Evolutionary conservation across 2,888 invertebrate genomes (phyloP).

Genomic region (Autographa pulchrina): DNA sequence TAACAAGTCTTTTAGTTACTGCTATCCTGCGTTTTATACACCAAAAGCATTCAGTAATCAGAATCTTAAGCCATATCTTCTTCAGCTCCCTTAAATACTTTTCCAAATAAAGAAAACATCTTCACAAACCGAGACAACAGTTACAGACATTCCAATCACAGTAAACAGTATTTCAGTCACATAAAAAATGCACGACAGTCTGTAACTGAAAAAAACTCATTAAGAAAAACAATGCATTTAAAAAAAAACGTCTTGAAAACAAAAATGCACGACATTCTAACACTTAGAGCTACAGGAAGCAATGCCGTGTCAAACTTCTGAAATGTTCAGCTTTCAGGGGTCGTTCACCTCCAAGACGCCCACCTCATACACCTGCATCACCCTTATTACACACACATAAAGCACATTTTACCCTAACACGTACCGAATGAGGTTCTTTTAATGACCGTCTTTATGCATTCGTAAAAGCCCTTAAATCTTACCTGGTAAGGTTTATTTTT

Average conservation of each 20-base stretch:
- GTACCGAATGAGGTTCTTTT: constrained; percentile 67
- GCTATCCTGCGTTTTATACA: no score
- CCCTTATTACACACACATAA: constrained; percentile 61
- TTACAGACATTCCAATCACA: neutral
- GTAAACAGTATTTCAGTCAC: constrained; percentile 6
- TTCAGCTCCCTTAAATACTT: neutral
- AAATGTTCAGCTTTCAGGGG: constrained; percentile 80
- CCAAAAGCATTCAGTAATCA: no score
- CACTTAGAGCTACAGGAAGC: constrained; percentile 75
- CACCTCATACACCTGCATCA: constrained; percentile 61
- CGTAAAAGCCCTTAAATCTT: constrained; percentile 59
- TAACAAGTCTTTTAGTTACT: no score
- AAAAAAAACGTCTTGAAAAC: constrained; percentile 44
- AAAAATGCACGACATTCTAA: constrained; percentile 67
- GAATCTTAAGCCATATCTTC: neutral
- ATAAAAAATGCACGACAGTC: constrained; percentile 18
- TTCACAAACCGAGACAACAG: neutral
- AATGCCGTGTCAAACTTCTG: constrained; percentile 83
- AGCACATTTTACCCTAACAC: constrained; percentile 46
- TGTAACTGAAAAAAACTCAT: constrained; percentile 47
- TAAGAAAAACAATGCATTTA: constrained; percentile 58
- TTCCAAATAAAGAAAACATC: neutral
- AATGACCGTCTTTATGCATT: constrained; percentile 69
- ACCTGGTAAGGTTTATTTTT: constrained; percentile 66
- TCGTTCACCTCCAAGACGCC: constrained; percentile 75